Conservation (phyloP, 2,888 invertebrate genomes). For the Orthonevra nobilis region DNA sequence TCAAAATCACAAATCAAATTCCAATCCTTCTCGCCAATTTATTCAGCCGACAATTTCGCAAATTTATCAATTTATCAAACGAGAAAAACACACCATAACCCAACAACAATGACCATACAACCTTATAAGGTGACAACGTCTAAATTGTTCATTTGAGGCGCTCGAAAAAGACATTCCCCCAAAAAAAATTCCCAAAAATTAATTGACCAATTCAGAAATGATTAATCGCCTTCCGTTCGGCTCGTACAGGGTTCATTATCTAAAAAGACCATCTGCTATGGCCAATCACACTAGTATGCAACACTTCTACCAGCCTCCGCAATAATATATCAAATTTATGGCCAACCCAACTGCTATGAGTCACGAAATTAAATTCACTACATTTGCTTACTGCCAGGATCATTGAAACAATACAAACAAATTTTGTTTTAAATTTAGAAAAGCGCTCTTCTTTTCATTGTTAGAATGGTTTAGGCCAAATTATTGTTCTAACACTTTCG, state of each 20-base stretch:
- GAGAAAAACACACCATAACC: no score
- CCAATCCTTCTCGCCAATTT: no score
- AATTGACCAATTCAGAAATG: conserved; percentile 64
- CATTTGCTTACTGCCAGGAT: conserved; percentile 38
- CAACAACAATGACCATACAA: conserved; percentile 20
- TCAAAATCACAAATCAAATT: no score
- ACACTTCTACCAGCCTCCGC: background rate
- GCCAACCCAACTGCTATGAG: conserved; percentile 8
- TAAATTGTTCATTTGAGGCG: conserved; percentile 34
- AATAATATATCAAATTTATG: conserved; percentile 11
- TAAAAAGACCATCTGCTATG: conserved; percentile 38
- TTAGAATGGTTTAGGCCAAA: conserved; percentile 26
- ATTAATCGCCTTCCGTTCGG: conserved; percentile 39
- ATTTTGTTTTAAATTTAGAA: no score
- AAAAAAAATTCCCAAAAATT: conserved; percentile 32
- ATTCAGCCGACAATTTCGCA: no score
- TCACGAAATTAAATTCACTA: conserved; percentile 24
- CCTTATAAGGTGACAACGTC: conserved; percentile 58
- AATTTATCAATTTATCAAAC: no score
- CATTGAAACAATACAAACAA: conserved; percentile 36
- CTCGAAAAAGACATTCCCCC: conserved; percentile 20
- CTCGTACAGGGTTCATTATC: conserved; percentile 32
- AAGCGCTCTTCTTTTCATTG: no score
- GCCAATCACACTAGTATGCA: conserved; percentile 51
- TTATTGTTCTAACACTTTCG: conserved; percentile 20